phyloP scores from a whole-genome alignment of 2,888 invertebrate genomes.

The Gymnoscelis rufifasciata region DNA sequence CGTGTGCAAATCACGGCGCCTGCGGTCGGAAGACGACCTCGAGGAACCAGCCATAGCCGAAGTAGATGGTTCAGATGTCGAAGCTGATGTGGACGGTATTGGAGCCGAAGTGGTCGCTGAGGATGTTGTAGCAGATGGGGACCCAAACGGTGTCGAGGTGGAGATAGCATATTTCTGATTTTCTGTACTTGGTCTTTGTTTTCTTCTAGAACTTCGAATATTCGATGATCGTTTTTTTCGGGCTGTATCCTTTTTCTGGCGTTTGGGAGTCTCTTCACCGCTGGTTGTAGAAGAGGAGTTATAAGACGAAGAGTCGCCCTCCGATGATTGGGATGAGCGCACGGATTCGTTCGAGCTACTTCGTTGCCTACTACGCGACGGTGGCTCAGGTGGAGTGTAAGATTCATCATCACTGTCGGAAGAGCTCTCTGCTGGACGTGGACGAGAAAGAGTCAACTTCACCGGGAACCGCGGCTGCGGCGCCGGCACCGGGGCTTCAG shows the following conservation, averaged over 20 bases:
- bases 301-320: neutral
- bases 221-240: neutral
- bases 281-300: slow-evolving; percentile 1
- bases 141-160: too few species aligned
- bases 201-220: neutral
- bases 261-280: neutral
- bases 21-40: slow-evolving; percentile 5
- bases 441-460: slow-evolving; percentile 48
- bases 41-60: neutral
- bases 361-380: slow-evolving; percentile 12
- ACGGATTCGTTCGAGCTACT: slow-evolving; percentile 14
- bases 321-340: slow-evolving; percentile 13
- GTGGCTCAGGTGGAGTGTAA: slow-evolving; percentile 32
- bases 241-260: neutral
- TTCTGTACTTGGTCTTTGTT: slow-evolving; percentile 9
- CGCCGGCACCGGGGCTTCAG: slow-evolving; percentile 44
- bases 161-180: too few species aligned
- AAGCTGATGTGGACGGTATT: slow-evolving; percentile 4
- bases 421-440: slow-evolving; percentile 18
- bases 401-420: slow-evolving; percentile 27
- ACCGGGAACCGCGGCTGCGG: slow-evolving; percentile 30
- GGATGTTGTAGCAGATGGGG: slow-evolving; percentile 11
- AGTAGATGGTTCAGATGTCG: slow-evolving; percentile 15
- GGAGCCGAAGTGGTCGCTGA: slow-evolving; percentile 11
- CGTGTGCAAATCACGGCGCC: slow-evolving; percentile 4